These are phyloP conservation scores for Drosophila testacea DNA, from an alignment of 2,888 invertebrate species.

Conservation along the genomic window DNA sequence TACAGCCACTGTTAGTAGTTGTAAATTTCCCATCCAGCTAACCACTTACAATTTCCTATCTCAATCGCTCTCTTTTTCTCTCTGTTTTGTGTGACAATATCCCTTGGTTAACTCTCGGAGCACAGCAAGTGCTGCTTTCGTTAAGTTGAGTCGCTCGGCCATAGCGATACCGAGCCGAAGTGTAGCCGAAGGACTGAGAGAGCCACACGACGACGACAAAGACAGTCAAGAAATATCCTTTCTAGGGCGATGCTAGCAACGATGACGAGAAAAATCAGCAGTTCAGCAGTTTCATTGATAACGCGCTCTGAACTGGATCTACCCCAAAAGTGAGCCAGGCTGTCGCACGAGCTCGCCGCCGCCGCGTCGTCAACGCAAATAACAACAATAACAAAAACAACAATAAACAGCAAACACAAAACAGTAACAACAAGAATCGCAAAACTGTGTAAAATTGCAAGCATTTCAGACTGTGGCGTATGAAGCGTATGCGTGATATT, in stretches of 20 bases:
- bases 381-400: slow-evolving; percentile 30
- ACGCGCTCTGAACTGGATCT: slow-evolving; percentile 82
- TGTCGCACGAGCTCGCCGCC: slow-evolving; percentile 43
- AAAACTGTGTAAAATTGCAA: slow-evolving; percentile 12
- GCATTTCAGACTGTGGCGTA: slow-evolving; percentile 16
- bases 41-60: no score
- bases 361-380: slow-evolving; percentile 26
- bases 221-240: slow-evolving; percentile 43
- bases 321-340: slow-evolving; percentile 41
- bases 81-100: not conserved
- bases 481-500: slow-evolving; percentile 38
- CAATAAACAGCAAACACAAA: slow-evolving; percentile 5
- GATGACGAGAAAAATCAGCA: slow-evolving; percentile 81
- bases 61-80: not conserved
- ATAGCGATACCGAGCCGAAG: slow-evolving; percentile 30
- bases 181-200: slow-evolving; percentile 44
- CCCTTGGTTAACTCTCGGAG: slow-evolving; percentile 9
- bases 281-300: slow-evolving; percentile 83
- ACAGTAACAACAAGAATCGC: slow-evolving; percentile 20
- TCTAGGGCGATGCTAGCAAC: slow-evolving; percentile 75
- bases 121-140: slow-evolving; percentile 42
- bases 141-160: slow-evolving; percentile 52
- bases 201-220: slow-evolving; percentile 5
- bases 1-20: not conserved
- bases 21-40: not conserved